phyloP scores from a whole-genome alignment of 35 echinoderm and acorn worm species.

The Diadema setosum region DNA sequence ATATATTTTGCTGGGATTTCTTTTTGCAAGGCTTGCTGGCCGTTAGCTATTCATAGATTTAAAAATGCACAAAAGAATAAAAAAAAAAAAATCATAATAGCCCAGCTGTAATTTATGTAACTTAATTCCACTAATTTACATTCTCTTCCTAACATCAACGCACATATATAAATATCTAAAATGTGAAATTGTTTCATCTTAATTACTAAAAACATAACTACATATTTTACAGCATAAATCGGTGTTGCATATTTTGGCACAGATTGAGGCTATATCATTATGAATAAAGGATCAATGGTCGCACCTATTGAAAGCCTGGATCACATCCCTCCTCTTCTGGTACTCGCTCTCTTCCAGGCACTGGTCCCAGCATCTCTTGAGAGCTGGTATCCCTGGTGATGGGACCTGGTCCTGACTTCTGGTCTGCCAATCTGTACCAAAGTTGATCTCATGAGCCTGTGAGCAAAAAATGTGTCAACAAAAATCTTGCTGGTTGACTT shows the following conservation, averaged over 20 bases:
- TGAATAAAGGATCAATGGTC: neutral
- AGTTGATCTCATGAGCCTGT: slow-evolving; percentile 52
- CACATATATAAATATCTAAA: neutral
- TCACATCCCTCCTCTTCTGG: neutral
- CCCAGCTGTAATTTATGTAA: neutral
- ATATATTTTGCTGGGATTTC: too few relatives aligned
- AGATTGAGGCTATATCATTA: too few relatives aligned
- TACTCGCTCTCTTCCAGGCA: slow-evolving; percentile 44
- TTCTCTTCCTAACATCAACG: neutral
- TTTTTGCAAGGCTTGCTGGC: neutral
- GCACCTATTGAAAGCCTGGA: slow-evolving; percentile 46
- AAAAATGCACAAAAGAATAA: neutral
- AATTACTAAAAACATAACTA: neutral
- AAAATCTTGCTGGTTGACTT: neutral
- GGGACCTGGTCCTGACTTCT: neutral
- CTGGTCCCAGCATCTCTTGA: slow-evolving; percentile 44
- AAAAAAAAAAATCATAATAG: neutral
- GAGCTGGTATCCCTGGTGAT: neutral
- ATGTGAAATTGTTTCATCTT: neutral
- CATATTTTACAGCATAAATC: neutral
- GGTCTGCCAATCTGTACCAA: neutral
- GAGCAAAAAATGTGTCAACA: neutral
- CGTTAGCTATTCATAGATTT: neutral
- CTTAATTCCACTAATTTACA: neutral
- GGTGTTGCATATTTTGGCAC: too few relatives aligned